A percentile compares a stretch with the other conserved stretches of the same genome.
phyloP scores from a whole-genome alignment of 2,113 vertebrate genomes.

The Malurus melanocephalus region DNA sequence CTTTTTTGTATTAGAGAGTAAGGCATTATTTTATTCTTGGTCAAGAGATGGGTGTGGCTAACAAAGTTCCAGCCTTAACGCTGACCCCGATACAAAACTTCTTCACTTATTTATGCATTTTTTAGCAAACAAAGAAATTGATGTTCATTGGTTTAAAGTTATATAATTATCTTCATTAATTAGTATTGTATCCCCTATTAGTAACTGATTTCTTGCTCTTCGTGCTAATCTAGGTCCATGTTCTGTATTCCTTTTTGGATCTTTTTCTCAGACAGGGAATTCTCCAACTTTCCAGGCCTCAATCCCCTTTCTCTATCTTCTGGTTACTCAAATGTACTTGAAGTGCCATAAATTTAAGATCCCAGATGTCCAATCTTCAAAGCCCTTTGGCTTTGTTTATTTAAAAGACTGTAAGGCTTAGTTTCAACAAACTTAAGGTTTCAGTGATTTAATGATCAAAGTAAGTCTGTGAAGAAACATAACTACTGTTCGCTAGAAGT shows the following conservation, averaged over 20 bases:
- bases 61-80: not conserved
- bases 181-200: not conserved
- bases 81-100: fast-evolving
- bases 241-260: not conserved
- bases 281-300: not conserved
- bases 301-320: not conserved
- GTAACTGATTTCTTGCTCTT: not conserved
- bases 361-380: not conserved
- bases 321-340: not conserved
- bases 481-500: not conserved
- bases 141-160: not conserved
- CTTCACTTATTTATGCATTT: not conserved
- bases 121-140: not conserved
- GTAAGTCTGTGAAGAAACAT: not conserved
- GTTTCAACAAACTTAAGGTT: not conserved
- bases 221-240: not conserved
- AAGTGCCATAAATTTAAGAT: not conserved
- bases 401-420: not conserved
- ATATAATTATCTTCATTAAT: not conserved
- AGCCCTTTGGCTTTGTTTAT: not conserved
- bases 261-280: not conserved
- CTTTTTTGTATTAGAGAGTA: not conserved
- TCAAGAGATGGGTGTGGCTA: not conserved
- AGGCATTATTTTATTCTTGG: not conserved
- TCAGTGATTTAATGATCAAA: not conserved